Evolutionary conservation across 2,888 invertebrate genomes (phyloP).

Genomic region (Conchocele bisecta): DNA sequence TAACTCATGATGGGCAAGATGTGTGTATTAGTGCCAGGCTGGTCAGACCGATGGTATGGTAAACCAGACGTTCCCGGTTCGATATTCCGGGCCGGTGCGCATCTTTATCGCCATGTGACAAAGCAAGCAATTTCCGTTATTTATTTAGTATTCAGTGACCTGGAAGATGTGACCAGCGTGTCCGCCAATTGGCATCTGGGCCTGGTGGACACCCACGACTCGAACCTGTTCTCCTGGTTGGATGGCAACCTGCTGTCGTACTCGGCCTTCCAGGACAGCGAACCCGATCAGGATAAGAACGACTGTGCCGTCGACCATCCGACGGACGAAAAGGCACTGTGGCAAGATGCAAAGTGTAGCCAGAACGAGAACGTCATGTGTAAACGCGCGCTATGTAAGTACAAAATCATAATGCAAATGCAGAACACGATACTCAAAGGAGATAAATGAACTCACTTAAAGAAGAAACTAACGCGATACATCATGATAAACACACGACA

Average conservation of each 20-base stretch:
- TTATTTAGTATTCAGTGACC: constrained; percentile 16
- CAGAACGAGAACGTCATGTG: constrained; percentile 32
- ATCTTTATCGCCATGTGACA: not conserved
- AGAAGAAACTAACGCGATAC: too few species aligned
- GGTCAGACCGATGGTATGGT: too few species aligned
- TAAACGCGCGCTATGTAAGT: too few species aligned
- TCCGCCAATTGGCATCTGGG: constrained; percentile 55
- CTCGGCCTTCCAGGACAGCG: not conserved
- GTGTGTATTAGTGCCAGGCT: too few species aligned
- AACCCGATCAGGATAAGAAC: not conserved
- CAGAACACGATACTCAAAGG: too few species aligned
- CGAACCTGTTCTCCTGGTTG: constrained; percentile 40
- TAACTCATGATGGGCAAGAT: not conserved
- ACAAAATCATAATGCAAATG: too few species aligned
- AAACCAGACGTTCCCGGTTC: too few species aligned
- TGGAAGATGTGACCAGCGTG: not conserved
- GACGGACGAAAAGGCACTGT: not conserved
- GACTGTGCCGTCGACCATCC: constrained; percentile 9
- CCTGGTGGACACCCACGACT: constrained; percentile 29
- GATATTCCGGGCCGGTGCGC: too few species aligned
- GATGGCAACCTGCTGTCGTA: constrained; percentile 42
- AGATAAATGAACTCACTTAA: too few species aligned
- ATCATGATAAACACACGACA: too few species aligned
- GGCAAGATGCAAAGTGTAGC: constrained; percentile 4
- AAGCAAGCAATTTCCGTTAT: not conserved